These are phyloP conservation scores for Cassiopea andromeda DNA, from an alignment of 30 jellyfish, hydroid and myxozoan genomes.

Conservation along the genomic window DNA sequence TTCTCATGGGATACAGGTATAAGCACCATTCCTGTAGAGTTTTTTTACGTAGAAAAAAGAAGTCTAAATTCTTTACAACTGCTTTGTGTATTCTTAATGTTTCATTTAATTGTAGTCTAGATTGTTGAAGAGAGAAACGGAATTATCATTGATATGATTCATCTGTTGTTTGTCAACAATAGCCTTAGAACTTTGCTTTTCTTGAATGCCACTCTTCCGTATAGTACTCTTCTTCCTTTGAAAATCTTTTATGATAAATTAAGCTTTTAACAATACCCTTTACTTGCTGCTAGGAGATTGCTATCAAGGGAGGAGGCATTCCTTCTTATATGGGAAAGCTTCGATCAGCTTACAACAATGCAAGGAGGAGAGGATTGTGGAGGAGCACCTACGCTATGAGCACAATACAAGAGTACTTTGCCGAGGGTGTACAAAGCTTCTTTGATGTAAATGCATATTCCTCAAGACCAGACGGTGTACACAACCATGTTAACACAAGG, in stretches of 20 bases:
- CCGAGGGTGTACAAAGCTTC: conserved; percentile 82
- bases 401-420: conserved; percentile 78
- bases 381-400: conserved; percentile 77
- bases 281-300: conserved; percentile 44
- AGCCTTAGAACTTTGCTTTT: no score
- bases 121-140: no score
- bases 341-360: conserved; percentile 65
- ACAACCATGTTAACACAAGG: conserved; percentile 75
- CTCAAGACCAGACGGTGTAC: conserved; percentile 70
- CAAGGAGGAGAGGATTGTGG: conserved; percentile 76
- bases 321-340: conserved; percentile 72
- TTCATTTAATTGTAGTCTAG: background rate
- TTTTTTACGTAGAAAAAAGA: no score
- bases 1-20: conserved; percentile 78
- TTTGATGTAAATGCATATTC: conserved; percentile 79
- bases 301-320: conserved; percentile 78
- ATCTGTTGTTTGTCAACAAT: no score
- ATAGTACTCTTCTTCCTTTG: background rate
- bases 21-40: background rate
- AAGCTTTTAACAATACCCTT: background rate
- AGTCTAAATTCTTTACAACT: background rate
- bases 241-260: background rate
- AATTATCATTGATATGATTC: no score
- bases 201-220: no score
- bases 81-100: background rate